These are phyloP conservation scores for Antigone vipio DNA, from an alignment of 2,113 vertebrate genomes.

Conservation along the genomic window DNA sequence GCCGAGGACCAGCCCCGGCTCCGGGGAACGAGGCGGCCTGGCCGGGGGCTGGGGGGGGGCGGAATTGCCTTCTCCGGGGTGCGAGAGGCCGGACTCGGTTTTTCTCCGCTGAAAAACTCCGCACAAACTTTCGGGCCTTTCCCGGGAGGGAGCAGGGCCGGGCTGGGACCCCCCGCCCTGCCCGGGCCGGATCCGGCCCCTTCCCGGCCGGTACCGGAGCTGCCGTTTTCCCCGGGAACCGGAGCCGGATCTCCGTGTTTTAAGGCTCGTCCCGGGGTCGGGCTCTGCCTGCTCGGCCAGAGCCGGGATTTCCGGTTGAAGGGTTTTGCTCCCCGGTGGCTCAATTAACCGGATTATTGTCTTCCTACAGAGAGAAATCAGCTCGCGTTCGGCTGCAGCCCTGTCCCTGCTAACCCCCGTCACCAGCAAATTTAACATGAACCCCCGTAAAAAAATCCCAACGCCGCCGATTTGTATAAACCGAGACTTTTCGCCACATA, in stretches of 20 bases:
- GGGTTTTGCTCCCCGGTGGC: slow-evolving; percentile 86
- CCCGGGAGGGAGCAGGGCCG: background rate
- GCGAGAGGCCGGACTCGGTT: background rate
- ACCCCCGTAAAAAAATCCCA: background rate
- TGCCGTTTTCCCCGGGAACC: background rate
- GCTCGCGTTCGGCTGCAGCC: slow-evolving; percentile 73
- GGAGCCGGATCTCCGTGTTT: background rate
- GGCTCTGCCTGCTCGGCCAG: background rate
- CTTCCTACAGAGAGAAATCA: slow-evolving; percentile 84
- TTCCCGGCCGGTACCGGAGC: background rate
- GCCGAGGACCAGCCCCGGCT: background rate
- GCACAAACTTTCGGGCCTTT: background rate
- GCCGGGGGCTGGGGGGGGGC: too few species aligned
- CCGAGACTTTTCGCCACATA: background rate
- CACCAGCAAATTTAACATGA: slow-evolving; percentile 62
- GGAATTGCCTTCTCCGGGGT: background rate
- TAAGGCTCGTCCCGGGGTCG: background rate
- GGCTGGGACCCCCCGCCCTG: background rate
- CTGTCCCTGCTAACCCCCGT: slow-evolving; percentile 12
- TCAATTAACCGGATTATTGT: slow-evolving; percentile 99
- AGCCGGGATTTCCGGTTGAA: slow-evolving; percentile 78
- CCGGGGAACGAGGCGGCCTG: too few species aligned
- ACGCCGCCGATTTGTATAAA: background rate
- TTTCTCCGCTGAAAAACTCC: background rate
- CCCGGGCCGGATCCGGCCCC: background rate